Evolutionary conservation across 2,888 invertebrate genomes (phyloP).

Genomic region (Melinaea marsaeus): DNA sequence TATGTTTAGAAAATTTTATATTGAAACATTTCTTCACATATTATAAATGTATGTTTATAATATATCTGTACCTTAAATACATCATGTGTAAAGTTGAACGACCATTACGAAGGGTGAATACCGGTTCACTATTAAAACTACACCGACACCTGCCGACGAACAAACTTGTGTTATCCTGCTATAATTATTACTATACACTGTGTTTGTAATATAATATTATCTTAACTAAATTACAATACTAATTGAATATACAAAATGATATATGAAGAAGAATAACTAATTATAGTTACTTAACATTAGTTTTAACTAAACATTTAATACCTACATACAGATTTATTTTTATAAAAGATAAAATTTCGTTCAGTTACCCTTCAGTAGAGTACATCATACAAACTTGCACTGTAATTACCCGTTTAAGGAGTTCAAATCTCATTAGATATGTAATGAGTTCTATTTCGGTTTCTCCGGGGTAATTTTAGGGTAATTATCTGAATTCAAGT

Average conservation of each 20-base stretch:
- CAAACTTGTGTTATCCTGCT: neutral
- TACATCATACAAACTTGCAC: constrained; percentile 46
- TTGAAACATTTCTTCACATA: neutral
- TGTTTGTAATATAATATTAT: too few relatives aligned
- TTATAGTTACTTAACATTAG: too few relatives aligned
- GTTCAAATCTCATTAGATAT: constrained; percentile 47
- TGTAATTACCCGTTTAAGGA: constrained; percentile 36
- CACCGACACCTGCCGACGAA: neutral
- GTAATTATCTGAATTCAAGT: constrained; percentile 35
- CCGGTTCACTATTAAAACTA: neutral
- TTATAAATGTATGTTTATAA: neutral
- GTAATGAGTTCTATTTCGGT: constrained; percentile 46
- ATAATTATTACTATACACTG: too few relatives aligned
- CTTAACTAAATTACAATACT: too few relatives aligned
- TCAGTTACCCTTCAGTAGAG: constrained; percentile 27
- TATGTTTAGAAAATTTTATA: constrained; percentile 4
- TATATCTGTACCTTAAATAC: neutral
- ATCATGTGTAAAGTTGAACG: neutral
- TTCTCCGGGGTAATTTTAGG: constrained; percentile 36
- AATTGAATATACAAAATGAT: too few relatives aligned
- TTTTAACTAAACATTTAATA: neutral
- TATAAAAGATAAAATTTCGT: too few relatives aligned
- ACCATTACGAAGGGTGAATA: neutral
- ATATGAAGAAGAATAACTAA: too few relatives aligned
- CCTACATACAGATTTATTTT: too few relatives aligned